phyloP scores from a whole-genome alignment of 2,797 vertebrate species.

The Holocentrus rufus region DNA sequence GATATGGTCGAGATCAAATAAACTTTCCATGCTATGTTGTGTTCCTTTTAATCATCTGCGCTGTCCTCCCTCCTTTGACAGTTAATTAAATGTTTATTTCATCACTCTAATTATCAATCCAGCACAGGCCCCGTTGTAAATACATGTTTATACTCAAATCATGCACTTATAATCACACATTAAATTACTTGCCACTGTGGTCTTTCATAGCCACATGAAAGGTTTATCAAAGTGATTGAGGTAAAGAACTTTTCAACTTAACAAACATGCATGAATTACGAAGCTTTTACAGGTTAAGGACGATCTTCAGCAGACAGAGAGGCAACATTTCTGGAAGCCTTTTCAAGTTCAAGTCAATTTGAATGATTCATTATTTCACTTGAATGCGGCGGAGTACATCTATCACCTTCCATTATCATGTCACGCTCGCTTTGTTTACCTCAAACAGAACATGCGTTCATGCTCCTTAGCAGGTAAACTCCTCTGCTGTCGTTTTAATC shows the following conservation, averaged over 20 bases:
- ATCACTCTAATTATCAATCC: neutral
- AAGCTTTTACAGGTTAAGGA: constrained; percentile 40
- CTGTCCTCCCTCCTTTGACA: constrained; percentile 13
- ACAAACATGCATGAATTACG: constrained; percentile 35
- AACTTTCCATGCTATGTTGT: too few relatives aligned
- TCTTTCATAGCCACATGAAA: neutral
- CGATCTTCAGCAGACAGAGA: constrained; percentile 11
- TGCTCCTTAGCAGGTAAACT: constrained; percentile 19
- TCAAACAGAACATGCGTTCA: constrained; percentile 35
- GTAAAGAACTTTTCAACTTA: constrained; percentile 22
- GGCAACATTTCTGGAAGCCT: constrained; percentile 26
- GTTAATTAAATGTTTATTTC: constrained; percentile 28
- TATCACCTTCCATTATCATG: constrained; percentile 55
- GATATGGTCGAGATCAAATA: too few relatives aligned
- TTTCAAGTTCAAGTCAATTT: constrained; percentile 51
- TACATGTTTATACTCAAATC: neutral
- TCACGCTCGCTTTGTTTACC: constrained; percentile 49
- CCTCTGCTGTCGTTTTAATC: constrained; percentile 35
- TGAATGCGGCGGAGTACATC: constrained; percentile 43
- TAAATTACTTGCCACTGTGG: neutral
- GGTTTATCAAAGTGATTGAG: neutral
- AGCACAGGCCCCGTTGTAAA: neutral
- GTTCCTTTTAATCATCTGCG: too few relatives aligned
- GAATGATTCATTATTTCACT: constrained; percentile 62
- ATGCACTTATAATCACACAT: neutral